A percentile compares a stretch with the other conserved stretches of the same genome.
phyloP scores from a whole-genome alignment of 2,797 vertebrate genomes.

The Geotrypetes seraphini region DNA sequence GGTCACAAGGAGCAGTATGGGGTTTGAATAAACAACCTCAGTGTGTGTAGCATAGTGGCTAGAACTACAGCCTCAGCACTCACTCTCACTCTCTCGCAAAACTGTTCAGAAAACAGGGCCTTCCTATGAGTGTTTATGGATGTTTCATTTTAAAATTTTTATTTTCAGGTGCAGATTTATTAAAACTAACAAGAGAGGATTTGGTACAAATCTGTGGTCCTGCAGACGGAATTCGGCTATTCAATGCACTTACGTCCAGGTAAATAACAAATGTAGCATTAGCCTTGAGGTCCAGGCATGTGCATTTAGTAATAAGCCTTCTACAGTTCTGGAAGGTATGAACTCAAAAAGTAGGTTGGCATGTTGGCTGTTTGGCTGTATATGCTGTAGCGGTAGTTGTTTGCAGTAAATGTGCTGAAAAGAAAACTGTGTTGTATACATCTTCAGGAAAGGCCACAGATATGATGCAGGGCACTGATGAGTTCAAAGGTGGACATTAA shows the following conservation, averaged over 20 bases:
- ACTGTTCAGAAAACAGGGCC: too few relatives aligned
- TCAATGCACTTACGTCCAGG: conserved; percentile 90
- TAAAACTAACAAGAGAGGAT: conserved; percentile 86
- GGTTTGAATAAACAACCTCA: too few relatives aligned
- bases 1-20: too few relatives aligned
- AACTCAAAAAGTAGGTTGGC: neutral
- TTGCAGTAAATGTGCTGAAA: conserved; percentile 11
- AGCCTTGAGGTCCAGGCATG: too few relatives aligned
- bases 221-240: conserved; percentile 88
- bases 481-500: conserved; percentile 17
- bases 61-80: too few relatives aligned
- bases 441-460: conserved; percentile 18
- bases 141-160: neutral
- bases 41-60: too few relatives aligned
- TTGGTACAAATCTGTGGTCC: conserved; percentile 88
- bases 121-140: too few relatives aligned
- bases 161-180: conserved; percentile 81
- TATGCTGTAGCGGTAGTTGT: neutral
- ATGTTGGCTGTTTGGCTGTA: conserved; percentile 5
- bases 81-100: neutral
- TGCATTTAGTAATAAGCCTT: neutral
- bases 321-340: conserved; percentile 10
- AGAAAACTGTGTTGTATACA: conserved; percentile 1
- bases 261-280: conserved; percentile 25
- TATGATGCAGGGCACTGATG: conserved; percentile 12